phyloP scores from a whole-genome alignment of 2,113 vertebrate genomes.

The Gymnarchus niloticus region DNA sequence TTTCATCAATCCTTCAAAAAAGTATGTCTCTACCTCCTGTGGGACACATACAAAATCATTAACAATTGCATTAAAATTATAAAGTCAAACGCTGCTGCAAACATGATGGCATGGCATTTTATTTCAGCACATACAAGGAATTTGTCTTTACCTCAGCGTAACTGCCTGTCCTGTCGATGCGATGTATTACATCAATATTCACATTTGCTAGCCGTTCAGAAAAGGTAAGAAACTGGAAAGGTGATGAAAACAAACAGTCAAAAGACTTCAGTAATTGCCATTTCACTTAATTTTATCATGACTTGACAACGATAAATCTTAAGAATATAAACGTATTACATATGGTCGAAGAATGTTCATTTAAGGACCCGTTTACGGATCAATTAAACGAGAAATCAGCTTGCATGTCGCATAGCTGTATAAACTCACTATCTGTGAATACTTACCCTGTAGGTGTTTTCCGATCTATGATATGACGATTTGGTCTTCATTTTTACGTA shows the following conservation, averaged over 20 bases:
- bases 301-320: background rate
- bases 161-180: constrained; percentile 84
- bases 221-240: constrained; percentile 88
- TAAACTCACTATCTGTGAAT: background rate
- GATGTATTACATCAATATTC: constrained; percentile 92
- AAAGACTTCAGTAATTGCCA: background rate
- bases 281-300: background rate
- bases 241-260: constrained; percentile 4
- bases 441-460: constrained; percentile 86
- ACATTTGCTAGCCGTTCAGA: constrained; percentile 88
- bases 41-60: constrained; percentile 9
- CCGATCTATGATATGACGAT: constrained; percentile 77
- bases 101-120: background rate
- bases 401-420: background rate
- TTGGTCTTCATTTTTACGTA: constrained; percentile 71
- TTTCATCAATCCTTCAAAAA: constrained; percentile 86
- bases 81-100: background rate
- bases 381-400: background rate
- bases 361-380: background rate
- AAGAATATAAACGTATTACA: background rate
- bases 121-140: background rate
- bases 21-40: constrained; percentile 93
- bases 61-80: background rate
- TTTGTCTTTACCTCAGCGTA: constrained; percentile 76
- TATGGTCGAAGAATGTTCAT: background rate